Evolutionary conservation across 2,113 vertebrate species (phyloP).

Genomic region (Ammodramus savannarum): DNA sequence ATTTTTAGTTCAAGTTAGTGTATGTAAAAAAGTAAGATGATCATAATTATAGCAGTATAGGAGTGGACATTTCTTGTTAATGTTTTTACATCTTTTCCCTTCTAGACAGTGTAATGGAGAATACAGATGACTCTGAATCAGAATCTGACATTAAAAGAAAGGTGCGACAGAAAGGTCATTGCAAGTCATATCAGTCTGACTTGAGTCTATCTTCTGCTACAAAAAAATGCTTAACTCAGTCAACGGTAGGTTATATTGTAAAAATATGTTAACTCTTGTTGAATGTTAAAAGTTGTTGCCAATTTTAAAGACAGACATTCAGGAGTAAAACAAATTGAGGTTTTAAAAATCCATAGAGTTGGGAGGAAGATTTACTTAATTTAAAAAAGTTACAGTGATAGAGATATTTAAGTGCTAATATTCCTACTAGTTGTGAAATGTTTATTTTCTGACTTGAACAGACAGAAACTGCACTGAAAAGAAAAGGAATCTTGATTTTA

Average conservation of each 20-base stretch:
- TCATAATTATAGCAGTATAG: neutral
- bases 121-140: constrained; percentile 68
- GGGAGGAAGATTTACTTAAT: neutral
- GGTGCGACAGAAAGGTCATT: constrained; percentile 73
- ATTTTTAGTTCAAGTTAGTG: neutral
- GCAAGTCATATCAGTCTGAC: constrained; percentile 55
- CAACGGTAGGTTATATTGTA: constrained; percentile 70
- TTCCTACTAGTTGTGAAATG: neutral
- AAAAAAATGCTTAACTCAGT: constrained; percentile 72
- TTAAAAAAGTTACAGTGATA: rapidly evolving
- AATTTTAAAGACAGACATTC: neutral
- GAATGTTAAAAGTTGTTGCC: neutral
- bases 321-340: neutral
- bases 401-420: neutral
- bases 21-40: neutral
- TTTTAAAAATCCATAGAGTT: neutral
- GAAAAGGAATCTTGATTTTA: neutral
- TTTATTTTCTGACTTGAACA: neutral
- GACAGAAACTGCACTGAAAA: neutral
- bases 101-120: constrained; percentile 71
- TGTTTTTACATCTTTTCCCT: neutral
- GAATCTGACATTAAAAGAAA: constrained; percentile 76
- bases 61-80: neutral
- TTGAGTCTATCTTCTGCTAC: constrained; percentile 55
- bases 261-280: neutral